Conservation (phyloP, 2,113 vertebrate species). For the Hipposideros armiger region DNA sequence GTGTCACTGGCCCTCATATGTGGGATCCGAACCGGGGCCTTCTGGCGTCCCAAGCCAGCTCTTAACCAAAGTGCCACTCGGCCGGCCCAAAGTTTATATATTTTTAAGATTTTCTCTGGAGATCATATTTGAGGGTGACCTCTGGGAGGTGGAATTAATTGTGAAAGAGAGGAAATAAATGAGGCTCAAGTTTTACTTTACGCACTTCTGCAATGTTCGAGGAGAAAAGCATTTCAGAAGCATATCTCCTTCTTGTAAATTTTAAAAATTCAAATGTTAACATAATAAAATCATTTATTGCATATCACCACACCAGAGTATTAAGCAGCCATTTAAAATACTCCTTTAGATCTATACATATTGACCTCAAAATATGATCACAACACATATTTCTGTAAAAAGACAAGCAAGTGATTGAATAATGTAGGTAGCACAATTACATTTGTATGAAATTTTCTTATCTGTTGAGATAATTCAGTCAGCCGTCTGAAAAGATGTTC, state of each 20-base stretch:
- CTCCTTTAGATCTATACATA: background rate
- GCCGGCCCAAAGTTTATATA: background rate
- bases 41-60: too few species aligned
- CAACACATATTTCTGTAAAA: background rate
- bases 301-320: background rate
- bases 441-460: background rate
- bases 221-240: background rate
- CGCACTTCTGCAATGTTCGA: background rate
- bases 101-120: background rate
- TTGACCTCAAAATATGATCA: background rate
- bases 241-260: background rate
- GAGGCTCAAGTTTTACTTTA: background rate
- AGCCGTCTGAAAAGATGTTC: background rate
- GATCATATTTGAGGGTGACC: background rate
- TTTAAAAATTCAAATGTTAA: background rate
- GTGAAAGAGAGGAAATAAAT: background rate
- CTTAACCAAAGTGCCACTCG: too few species aligned
- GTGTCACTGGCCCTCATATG: too few species aligned
- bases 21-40: too few species aligned
- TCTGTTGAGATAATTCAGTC: background rate
- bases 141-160: background rate
- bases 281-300: background rate
- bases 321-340: background rate
- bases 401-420: background rate
- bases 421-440: background rate